These are phyloP conservation scores for Marronus borbonicus DNA, from an alignment of 2,888 invertebrate genomes.

Conservation along the genomic window DNA sequence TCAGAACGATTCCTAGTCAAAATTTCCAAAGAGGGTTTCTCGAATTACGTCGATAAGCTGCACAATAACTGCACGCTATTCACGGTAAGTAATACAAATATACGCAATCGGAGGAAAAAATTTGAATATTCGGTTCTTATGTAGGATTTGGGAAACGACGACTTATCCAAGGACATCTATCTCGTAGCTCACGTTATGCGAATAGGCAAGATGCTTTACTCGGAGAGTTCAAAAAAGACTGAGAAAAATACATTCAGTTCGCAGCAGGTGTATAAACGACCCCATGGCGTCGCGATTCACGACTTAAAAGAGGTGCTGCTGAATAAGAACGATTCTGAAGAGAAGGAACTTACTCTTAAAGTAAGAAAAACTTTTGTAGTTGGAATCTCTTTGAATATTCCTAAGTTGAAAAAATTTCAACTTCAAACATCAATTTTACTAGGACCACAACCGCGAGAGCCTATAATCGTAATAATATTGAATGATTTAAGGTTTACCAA, in stretches of 20 bases:
- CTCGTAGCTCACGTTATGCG: constrained; percentile 93
- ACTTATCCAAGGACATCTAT: constrained; percentile 88
- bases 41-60: constrained; percentile 89
- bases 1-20: constrained; percentile 92
- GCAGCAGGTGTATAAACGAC: constrained; percentile 78
- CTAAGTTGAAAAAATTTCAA: too few relatives aligned
- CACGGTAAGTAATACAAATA: constrained; percentile 71
- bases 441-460: background rate
- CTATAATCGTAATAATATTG: background rate
- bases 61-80: constrained; percentile 93
- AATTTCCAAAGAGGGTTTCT: constrained; percentile 92
- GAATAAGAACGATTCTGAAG: constrained; percentile 77
- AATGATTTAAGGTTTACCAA: constrained; percentile 80
- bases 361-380: constrained; percentile 64
- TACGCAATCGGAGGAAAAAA: too few relatives aligned
- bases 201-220: constrained; percentile 86
- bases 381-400: background rate
- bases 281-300: constrained; percentile 90
- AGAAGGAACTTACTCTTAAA: constrained; percentile 86
- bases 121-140: too few relatives aligned
- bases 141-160: constrained; percentile 87
- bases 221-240: constrained; percentile 72
- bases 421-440: background rate
- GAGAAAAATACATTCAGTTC: constrained; percentile 66
- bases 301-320: constrained; percentile 80